Evolutionary conservation across 1,140 invertebrate species (phyloP), one percentile per base, ranked within the genome.

Genomic region (Lineus longissimus): DNA sequence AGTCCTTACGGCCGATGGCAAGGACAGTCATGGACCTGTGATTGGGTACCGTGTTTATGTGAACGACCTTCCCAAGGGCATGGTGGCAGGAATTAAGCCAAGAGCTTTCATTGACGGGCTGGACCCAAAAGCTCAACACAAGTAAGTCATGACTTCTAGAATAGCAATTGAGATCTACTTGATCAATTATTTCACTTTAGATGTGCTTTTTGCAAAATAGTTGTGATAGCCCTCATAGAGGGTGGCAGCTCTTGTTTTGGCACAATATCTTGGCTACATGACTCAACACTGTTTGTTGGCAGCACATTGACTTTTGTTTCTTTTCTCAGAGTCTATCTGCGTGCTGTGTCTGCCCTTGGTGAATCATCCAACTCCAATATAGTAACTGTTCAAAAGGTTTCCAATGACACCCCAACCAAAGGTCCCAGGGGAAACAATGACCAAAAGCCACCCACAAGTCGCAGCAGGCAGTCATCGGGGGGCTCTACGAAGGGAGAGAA

Each of bases 1-100:
- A 33, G 63, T 71, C 7, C 23, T 66, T 31, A 65, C 65, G 19
- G 58, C 40, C 11, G 40, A 40, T 11, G 63, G 59, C n/a, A 64
- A 41, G 36, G 62, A 67, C 31, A 55, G 58, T 2, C 60, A 65
- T 27, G 62, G 69, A 60, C 55, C 65, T 45, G 45, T 75, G 60
- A 11, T 60, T 75, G 75, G 74, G 19, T 76, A 77, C 62, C 57
- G 73, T 54, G 61, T 77, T 1, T 77, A 71, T 70, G 70, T 76
- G 11, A 74, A 77, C 69, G 74, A 74, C 27, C 62, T 67, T 17
- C 61, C 70, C 6, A 67, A 69, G 54, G 73, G 73, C 4, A 70
- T 73, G 68, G 66, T 75, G 1, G 36, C 67, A 15, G 61, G 65
- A 45, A 66, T 66, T 19, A 61, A 67, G 31, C 66, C 62, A 2